A percentile compares a stretch with the other conserved stretches of the same genome.
These are phyloP conservation scores for Catocala nupta DNA, from an alignment of 2,888 invertebrate genomes.

Conservation along the genomic window DNA sequence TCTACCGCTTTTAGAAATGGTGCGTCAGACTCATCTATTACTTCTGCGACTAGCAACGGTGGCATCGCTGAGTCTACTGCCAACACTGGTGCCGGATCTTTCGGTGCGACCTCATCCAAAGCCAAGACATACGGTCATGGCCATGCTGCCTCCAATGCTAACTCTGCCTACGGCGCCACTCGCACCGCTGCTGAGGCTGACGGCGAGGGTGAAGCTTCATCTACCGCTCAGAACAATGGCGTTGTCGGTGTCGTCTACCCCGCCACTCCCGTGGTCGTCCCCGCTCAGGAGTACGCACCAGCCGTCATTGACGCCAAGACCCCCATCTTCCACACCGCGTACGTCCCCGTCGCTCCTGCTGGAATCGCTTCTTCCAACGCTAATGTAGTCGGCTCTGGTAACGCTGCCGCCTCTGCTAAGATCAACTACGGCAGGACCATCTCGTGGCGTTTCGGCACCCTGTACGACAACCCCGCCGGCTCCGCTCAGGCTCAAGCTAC, in stretches of 20 bases:
- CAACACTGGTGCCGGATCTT: constrained; percentile 63
- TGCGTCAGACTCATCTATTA: constrained; percentile 61
- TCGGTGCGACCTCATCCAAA: constrained; percentile 67
- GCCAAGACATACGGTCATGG: constrained; percentile 68
- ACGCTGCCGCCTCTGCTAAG: constrained; percentile 62
- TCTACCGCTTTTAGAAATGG: constrained; percentile 68
- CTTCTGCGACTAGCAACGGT: constrained; percentile 66
- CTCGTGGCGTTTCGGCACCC: constrained; percentile 77
- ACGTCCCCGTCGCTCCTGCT: constrained; percentile 44
- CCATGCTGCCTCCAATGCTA: constrained; percentile 72
- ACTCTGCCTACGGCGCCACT: constrained; percentile 62
- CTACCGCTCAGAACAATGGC: constrained; percentile 61
- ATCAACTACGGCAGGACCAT: constrained; percentile 60
- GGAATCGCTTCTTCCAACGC: constrained; percentile 66
- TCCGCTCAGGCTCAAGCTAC: constrained; percentile 50
- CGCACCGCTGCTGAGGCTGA: constrained; percentile 65
- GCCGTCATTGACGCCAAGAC: constrained; percentile 60
- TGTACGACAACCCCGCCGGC: constrained; percentile 65
- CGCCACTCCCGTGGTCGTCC: constrained; percentile 35
- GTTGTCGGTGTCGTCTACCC: constrained; percentile 45
- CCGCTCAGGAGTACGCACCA: constrained; percentile 49
- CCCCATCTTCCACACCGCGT: constrained; percentile 63
- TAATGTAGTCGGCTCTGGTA: constrained; percentile 62
- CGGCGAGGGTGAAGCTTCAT: constrained; percentile 67
- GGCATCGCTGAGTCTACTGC: constrained; percentile 71